phyloP scores from a whole-genome alignment of 2,797 vertebrate genomes.

The Malurus splendens region DNA sequence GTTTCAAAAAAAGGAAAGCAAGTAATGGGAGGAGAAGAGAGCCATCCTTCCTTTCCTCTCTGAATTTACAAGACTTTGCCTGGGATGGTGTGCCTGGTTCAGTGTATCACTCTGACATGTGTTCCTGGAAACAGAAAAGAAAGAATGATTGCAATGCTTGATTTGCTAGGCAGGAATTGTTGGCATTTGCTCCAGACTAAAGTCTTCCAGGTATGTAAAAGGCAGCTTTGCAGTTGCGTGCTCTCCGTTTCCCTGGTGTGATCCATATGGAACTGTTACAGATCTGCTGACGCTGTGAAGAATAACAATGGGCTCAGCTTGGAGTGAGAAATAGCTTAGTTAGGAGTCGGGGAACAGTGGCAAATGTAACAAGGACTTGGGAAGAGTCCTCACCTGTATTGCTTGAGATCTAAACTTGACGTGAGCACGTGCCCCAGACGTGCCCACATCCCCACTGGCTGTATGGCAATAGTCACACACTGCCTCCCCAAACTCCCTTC shows the following conservation, averaged over 20 bases:
- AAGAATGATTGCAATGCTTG: neutral
- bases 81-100: neutral
- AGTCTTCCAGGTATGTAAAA: neutral
- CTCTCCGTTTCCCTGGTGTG: neutral
- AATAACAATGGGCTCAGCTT: neutral
- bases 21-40: neutral
- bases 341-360: neutral
- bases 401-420: neutral
- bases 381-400: neutral
- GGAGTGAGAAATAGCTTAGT: neutral
- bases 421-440: fast-evolving
- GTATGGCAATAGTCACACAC: fast-evolving
- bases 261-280: neutral
- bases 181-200: neutral
- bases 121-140: neutral
- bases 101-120: fast-evolving
- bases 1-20: neutral
- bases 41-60: neutral
- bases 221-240: neutral
- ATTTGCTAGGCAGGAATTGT: neutral
- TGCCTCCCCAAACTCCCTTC: neutral
- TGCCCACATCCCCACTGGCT: fast-evolving
- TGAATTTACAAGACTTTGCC: neutral
- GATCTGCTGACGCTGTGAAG: neutral
- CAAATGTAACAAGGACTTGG: neutral